Conservation (phyloP, 2,888 invertebrate genomes). For the Drosophila flavopinicola region DNA sequence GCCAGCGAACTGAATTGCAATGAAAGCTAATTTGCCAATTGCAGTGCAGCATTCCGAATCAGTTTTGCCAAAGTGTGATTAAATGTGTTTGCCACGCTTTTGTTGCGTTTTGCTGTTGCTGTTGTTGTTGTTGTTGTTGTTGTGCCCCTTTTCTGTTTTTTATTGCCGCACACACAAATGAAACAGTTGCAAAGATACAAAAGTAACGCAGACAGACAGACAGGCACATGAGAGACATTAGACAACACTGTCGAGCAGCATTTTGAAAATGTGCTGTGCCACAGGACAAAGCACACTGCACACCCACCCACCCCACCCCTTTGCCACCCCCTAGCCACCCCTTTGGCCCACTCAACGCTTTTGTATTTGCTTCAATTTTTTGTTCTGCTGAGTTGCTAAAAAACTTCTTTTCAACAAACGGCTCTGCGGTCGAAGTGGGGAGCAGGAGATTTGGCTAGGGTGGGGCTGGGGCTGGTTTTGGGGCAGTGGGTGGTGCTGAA, state of each 20-base stretch:
- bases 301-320: too few species aligned
- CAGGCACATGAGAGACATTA: slow-evolving; percentile 66
- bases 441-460: too few species aligned
- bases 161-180: slow-evolving; percentile 33
- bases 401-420: slow-evolving; percentile 79
- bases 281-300: slow-evolving; percentile 52
- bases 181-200: slow-evolving; percentile 39
- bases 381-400: slow-evolving; percentile 78
- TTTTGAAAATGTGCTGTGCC: slow-evolving; percentile 68
- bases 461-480: slow-evolving; percentile 1
- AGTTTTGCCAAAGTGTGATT: slow-evolving; percentile 76
- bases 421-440: slow-evolving; percentile 48
- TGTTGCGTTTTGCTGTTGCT: slow-evolving; percentile 52
- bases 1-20: slow-evolving; percentile 68
- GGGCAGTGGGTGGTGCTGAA: neutral
- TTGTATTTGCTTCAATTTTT: slow-evolving; percentile 51
- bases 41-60: slow-evolving; percentile 55
- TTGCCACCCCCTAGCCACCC: neutral
- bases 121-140: slow-evolving; percentile 58
- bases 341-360: slow-evolving; percentile 33
- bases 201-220: slow-evolving; percentile 20
- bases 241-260: slow-evolving; percentile 58
- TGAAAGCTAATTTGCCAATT: slow-evolving; percentile 79
- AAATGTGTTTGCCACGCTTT: slow-evolving; percentile 75
- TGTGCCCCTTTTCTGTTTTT: slow-evolving; percentile 50